Conservation (phyloP, 2,113 vertebrate species). For the Xenus cinereus region DNA sequence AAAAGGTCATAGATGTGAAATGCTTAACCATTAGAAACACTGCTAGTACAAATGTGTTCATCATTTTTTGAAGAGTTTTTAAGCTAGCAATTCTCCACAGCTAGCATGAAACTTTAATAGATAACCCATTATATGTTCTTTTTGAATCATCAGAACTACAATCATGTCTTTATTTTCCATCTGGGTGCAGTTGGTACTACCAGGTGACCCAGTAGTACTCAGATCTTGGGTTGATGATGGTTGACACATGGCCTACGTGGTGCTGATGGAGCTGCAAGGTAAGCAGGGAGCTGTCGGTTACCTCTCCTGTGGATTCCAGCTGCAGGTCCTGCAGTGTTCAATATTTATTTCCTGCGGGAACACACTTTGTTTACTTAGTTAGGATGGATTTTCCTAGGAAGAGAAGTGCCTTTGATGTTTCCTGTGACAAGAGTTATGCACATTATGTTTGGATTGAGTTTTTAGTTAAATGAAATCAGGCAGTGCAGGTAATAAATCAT, state of each 20-base stretch:
- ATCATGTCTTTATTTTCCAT: background rate
- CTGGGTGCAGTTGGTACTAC: background rate
- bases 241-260: background rate
- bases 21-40: background rate
- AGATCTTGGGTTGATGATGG: background rate
- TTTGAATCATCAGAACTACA: background rate
- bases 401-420: background rate
- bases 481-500: constrained; percentile 36
- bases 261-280: background rate
- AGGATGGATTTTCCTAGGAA: constrained; percentile 1
- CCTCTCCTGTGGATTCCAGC: background rate
- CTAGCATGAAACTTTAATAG: background rate
- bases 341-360: background rate
- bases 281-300: background rate
- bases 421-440: background rate
- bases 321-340: background rate
- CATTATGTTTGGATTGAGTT: background rate
- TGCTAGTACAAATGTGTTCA: background rate
- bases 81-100: background rate
- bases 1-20: background rate
- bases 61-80: background rate
- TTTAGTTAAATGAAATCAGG: constrained; percentile 22
- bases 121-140: background rate
- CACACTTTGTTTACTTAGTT: background rate
- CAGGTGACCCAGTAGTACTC: background rate